A percentile compares a stretch with the other conserved stretches of the same genome.
Conservation (phyloP, 2,797 vertebrate genomes). For the Sebastes trivittatus region DNA sequence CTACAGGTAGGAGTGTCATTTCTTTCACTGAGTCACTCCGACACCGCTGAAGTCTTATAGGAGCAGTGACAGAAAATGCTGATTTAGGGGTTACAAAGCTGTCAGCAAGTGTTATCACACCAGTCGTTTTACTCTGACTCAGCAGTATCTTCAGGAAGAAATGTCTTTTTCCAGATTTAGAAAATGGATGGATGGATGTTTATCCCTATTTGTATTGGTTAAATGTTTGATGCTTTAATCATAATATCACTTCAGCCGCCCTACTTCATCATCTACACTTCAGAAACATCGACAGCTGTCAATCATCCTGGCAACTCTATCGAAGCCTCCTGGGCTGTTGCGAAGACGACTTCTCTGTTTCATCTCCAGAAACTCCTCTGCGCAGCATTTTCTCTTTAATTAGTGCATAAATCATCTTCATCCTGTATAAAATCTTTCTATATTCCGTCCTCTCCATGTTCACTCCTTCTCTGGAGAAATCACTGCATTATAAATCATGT, state of each 20-base stretch:
- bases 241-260: not conserved
- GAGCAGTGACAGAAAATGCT: not conserved
- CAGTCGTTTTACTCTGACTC: not conserved
- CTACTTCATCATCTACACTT: conserved; percentile 16
- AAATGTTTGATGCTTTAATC: conserved; percentile 3
- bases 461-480: conserved; percentile 11
- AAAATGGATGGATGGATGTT: not conserved
- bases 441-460: conserved; percentile 19
- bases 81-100: conserved; percentile 7
- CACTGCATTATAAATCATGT: conserved; percentile 21
- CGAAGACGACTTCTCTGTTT: not conserved
- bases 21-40: not conserved
- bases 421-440: conserved; percentile 6
- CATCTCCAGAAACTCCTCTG: conserved; percentile 17
- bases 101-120: not conserved
- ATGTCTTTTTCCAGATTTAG: not conserved
- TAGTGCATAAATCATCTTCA: conserved; percentile 50
- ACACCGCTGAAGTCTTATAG: not conserved
- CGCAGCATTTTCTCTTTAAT: conserved; percentile 49
- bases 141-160: not conserved
- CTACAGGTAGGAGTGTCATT: not conserved
- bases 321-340: not conserved
- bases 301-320: conserved; percentile 13
- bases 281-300: conserved; percentile 44
- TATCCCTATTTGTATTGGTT: not conserved